Conservation (phyloP, 2,888 invertebrate species). For the Lasioglossum zephyrum region DNA sequence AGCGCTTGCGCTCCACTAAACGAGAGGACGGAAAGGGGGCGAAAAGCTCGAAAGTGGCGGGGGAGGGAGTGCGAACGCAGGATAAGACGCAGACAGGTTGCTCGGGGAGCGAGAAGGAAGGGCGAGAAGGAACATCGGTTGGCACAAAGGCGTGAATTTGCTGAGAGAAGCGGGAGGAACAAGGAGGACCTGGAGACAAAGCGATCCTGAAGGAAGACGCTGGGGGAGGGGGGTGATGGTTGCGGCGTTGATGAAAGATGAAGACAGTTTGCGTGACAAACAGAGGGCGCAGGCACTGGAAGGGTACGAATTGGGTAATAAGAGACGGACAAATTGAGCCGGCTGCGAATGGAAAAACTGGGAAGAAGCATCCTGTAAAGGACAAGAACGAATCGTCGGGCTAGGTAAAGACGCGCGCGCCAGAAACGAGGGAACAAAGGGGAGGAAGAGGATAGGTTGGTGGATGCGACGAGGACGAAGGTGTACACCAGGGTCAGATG, state of each 20-base stretch:
- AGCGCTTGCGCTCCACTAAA: constrained; percentile 66
- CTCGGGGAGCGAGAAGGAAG: constrained; percentile 31
- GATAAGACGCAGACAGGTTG: constrained; percentile 63
- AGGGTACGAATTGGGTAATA: constrained; percentile 36
- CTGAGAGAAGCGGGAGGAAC: not conserved
- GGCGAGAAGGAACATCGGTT: constrained; percentile 22
- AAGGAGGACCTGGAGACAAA: constrained; percentile 17
- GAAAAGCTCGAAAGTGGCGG: constrained; percentile 63
- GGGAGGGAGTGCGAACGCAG: constrained; percentile 25
- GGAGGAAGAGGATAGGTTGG: not conserved
- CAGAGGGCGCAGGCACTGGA: constrained; percentile 14
- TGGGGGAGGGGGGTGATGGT: not conserved
- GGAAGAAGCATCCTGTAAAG: constrained; percentile 30
- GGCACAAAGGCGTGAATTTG: constrained; percentile 40
- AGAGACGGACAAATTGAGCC: constrained; percentile 17
- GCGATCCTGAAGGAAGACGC: constrained; percentile 10
- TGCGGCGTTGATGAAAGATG: constrained; percentile 38
- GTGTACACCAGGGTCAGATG: constrained; percentile 7
- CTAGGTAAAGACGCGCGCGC: constrained; percentile 11
- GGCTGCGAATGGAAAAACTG: not conserved
- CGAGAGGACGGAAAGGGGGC: constrained; percentile 55
- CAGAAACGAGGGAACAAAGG: constrained; percentile 11
- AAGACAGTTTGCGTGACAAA: constrained; percentile 40
- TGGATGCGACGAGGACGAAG: constrained; percentile 2
- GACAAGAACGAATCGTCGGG: constrained; percentile 44